Conservation (phyloP, 2,888 invertebrate genomes). For the Rhorus exstirpatorius region DNA sequence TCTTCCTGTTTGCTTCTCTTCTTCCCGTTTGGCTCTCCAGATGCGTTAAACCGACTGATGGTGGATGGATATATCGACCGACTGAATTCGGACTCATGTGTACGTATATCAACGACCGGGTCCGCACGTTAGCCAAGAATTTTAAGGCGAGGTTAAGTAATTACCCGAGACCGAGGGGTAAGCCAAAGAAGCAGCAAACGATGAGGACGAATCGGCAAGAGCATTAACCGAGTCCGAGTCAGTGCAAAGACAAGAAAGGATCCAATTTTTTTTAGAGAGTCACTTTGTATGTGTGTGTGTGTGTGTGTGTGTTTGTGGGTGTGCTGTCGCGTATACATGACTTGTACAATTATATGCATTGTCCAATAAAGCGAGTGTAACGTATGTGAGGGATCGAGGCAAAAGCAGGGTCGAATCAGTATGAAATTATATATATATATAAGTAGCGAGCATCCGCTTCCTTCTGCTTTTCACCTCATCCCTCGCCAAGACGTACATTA, state of each 20-base stretch:
- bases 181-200: conserved; percentile 43
- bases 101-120: not conserved
- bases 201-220: conserved; percentile 16
- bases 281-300: not conserved
- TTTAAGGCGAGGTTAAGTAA: conserved; percentile 67
- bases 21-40: conserved; percentile 43
- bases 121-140: conserved; percentile 59
- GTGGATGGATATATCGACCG: conserved; percentile 57
- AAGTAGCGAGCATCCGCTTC: conserved; percentile 38
- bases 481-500: conserved; percentile 76
- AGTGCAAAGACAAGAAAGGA: conserved; percentile 10
- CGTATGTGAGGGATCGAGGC: conserved; percentile 3
- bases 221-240: conserved; percentile 11
- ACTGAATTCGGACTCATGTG: not conserved
- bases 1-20: conserved; percentile 67
- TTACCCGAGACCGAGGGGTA: conserved; percentile 60
- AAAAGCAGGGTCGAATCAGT: not conserved
- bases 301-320: too few species aligned
- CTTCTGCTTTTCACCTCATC: conserved; percentile 48
- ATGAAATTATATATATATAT: conserved; percentile 28
- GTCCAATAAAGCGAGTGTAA: conserved; percentile 7
- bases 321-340: not conserved
- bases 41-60: conserved; percentile 9
- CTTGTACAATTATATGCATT: not conserved
- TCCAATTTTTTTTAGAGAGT: conserved; percentile 16